Conservation (phyloP, 1,140 invertebrate genomes). For the Pseudomyrmex sp. region DNA sequence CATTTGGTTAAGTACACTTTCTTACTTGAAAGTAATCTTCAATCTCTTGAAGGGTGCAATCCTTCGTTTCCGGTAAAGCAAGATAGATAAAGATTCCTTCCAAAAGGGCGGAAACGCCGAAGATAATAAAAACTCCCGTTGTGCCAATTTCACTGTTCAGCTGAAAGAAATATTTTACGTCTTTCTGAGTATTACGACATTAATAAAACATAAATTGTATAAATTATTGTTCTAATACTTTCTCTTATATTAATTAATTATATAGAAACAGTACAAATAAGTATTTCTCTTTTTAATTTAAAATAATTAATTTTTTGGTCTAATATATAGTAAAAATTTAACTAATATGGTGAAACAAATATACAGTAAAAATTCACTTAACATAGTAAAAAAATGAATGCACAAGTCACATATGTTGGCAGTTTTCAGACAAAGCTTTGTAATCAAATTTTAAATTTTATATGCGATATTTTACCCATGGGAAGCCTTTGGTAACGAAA, state of each 20-base stretch:
- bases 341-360: no score
- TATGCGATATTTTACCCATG: slow-evolving; percentile 77
- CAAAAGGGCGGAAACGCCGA: slow-evolving; percentile 88
- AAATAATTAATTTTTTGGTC: background rate
- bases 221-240: background rate
- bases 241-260: background rate
- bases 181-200: background rate
- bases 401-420: no score
- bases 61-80: slow-evolving; percentile 93
- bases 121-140: slow-evolving; percentile 88
- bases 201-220: background rate
- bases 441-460: background rate
- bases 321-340: background rate
- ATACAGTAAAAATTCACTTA: no score
- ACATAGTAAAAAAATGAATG: no score
- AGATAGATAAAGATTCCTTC: slow-evolving; percentile 89
- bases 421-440: background rate
- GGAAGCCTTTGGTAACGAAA: slow-evolving; percentile 90
- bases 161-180: slow-evolving; percentile 64
- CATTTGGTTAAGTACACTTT: background rate
- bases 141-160: slow-evolving; percentile 87
- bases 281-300: background rate
- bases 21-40: slow-evolving; percentile 90
- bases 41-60: slow-evolving; percentile 91
- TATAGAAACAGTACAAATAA: background rate